Evolutionary conservation across 1,140 invertebrate genomes (phyloP).

Genomic region (Trichonephila inaurata): DNA sequence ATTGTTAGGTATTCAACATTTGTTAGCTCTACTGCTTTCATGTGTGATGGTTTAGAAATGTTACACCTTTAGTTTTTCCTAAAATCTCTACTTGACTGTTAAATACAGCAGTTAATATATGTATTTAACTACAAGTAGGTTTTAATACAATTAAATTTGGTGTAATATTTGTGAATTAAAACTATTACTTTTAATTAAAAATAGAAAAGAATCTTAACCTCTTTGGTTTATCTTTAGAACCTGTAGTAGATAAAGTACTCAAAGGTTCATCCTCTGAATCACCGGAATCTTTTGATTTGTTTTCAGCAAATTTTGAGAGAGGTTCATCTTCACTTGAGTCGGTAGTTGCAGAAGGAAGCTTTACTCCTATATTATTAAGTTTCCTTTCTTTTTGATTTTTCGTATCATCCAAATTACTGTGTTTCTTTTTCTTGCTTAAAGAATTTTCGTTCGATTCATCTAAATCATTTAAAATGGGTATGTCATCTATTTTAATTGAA

Average conservation of each 20-base stretch:
- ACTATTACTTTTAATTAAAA: too few species aligned
- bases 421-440: background rate
- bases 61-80: too few species aligned
- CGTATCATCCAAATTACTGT: conserved; percentile 1
- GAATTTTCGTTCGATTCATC: background rate
- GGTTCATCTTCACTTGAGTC: conserved; percentile 36
- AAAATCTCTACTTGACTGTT: too few species aligned
- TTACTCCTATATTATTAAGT: background rate
- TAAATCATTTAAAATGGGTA: background rate
- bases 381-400: background rate
- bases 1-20: too few species aligned
- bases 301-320: background rate
- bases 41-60: too few species aligned
- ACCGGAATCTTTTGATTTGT: background rate
- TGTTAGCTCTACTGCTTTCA: too few species aligned
- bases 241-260: background rate
- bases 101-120: too few species aligned
- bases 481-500: background rate
- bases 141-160: too few species aligned
- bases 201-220: background rate
- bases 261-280: conserved; percentile 43
- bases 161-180: too few species aligned
- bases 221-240: background rate
- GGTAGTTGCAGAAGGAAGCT: too few species aligned
- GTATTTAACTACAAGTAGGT: too few species aligned